Evolutionary conservation across 64 coral and sea anemone species (phyloP).

Genomic region (Montipora foliosa): DNA sequence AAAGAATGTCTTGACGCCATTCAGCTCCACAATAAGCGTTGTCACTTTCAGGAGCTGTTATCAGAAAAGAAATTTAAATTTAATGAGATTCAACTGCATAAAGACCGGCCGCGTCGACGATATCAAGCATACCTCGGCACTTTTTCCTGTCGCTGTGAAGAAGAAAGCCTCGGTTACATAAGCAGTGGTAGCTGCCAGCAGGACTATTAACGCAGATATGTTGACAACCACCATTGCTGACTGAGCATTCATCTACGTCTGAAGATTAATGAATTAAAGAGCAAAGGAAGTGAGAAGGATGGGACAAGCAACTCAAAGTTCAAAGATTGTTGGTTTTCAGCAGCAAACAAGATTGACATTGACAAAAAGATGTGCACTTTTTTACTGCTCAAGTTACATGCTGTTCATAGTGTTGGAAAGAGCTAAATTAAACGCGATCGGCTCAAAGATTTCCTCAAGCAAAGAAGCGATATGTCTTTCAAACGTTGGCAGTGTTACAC

Average conservation of each 20-base stretch:
- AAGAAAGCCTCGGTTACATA: constrained; percentile 75
- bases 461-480: too few relatives aligned
- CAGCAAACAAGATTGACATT: too few relatives aligned
- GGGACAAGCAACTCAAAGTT: background rate
- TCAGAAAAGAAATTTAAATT: background rate
- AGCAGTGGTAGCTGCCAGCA: constrained; percentile 80
- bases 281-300: background rate
- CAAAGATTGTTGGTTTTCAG: too few relatives aligned
- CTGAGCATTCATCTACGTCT: constrained; percentile 86
- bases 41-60: constrained; percentile 40
- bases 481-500: too few relatives aligned
- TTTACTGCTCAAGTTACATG: too few relatives aligned
- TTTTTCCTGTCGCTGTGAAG: constrained; percentile 78
- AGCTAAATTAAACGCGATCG: too few relatives aligned
- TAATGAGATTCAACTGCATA: background rate
- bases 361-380: too few relatives aligned
- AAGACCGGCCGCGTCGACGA: too few relatives aligned
- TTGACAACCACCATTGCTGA: constrained; percentile 87
- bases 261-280: background rate
- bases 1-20: constrained; percentile 88
- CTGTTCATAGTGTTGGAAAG: too few relatives aligned
- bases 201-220: constrained; percentile 81
- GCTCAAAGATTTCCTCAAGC: too few relatives aligned
- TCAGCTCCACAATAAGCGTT: constrained; percentile 73
- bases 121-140: constrained; percentile 65